phyloP scores from a whole-genome alignment of 1,140 invertebrate species.

The Mycetomoellerius zeteki region DNA sequence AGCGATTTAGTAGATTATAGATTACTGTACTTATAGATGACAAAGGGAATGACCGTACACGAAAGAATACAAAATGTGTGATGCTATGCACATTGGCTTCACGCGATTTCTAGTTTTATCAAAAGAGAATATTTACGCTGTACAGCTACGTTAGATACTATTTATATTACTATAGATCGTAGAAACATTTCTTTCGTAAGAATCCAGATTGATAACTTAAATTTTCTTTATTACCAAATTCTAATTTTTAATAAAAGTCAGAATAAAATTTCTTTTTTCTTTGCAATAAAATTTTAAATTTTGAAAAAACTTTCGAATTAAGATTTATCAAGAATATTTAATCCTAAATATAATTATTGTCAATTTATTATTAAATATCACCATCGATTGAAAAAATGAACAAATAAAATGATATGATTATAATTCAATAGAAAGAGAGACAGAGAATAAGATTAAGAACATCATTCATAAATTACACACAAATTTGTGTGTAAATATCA shows the following conservation, averaged over 20 bases:
- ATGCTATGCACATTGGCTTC: slow-evolving; percentile 38
- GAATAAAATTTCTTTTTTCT: not conserved
- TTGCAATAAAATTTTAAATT: slow-evolving; percentile 3
- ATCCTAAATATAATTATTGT: not conserved
- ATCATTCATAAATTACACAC: not conserved
- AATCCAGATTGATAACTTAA: not conserved
- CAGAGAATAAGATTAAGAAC: not conserved
- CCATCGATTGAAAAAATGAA: not conserved
- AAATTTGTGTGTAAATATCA: not conserved
- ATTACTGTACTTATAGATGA: slow-evolving; percentile 56
- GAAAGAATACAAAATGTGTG: slow-evolving; percentile 29
- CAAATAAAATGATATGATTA: not conserved
- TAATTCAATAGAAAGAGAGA: slow-evolving; percentile 1
- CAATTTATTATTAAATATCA: slow-evolving; percentile 1
- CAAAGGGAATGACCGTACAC: slow-evolving; percentile 76
- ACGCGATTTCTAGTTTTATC: slow-evolving; percentile 34
- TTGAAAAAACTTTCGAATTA: not conserved
- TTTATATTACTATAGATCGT: too few relatives aligned
- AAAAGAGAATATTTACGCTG: not conserved
- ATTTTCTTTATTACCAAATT: not conserved
- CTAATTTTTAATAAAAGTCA: not conserved
- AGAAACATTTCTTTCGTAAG: not conserved
- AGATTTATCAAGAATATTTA: not conserved
- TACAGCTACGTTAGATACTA: not conserved
- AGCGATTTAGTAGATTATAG: slow-evolving; percentile 28